Evolutionary conservation across 2,888 invertebrate species (phyloP), one percentile per base, ranked within the genome.

Genomic region (Serrognathus titanus): DNA sequence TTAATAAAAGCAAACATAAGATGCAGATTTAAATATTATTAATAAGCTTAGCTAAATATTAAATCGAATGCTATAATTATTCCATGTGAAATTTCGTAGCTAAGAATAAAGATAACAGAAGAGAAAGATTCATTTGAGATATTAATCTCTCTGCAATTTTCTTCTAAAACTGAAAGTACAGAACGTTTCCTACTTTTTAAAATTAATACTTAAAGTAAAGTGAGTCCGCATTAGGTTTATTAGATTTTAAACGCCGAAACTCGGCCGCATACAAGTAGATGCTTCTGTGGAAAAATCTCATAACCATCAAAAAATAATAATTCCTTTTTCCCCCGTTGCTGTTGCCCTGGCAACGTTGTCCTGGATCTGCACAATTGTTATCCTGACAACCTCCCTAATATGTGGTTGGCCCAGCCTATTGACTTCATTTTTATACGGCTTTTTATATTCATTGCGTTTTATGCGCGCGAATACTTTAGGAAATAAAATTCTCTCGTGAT

Each of bases 241-340:
- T 31, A 31, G 6, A 5, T 31, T 31, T 31, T 31, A 31, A 31
- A 31, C 24, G 24, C 24, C 24, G 6, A 55, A 55, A 55, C 50
- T 50, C 50, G 50, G 45, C 55, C 38, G 50, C 46, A 46, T 50
- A 31, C 24, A 31, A 31, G 53, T 39, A 40, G 53, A 53, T 53
- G 53, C 53, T 53, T 47, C 47, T 39, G 53, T 50, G 39, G 54
- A 54, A 72, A 74, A 72, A 65, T 69, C 72, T 73, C 74, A 73
- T 75, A 75, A 75, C 74, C 74, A 75, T 75, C 73, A 74, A 74
- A 75, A 74, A 72, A 73, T 74, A 73, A 75, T 75, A 73, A 74
- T 72, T 73, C 69, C 64, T 66, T 69, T 16, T 71, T 71, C 61
- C 60, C 66, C 73, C 70, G 70, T 69, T 63, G 55, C 58, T 59